Percentiles rank a stretch among this genome's conserved stretches.
phyloP scores from a whole-genome alignment of 2,113 vertebrate genomes.

The Mus musculus region DNA sequence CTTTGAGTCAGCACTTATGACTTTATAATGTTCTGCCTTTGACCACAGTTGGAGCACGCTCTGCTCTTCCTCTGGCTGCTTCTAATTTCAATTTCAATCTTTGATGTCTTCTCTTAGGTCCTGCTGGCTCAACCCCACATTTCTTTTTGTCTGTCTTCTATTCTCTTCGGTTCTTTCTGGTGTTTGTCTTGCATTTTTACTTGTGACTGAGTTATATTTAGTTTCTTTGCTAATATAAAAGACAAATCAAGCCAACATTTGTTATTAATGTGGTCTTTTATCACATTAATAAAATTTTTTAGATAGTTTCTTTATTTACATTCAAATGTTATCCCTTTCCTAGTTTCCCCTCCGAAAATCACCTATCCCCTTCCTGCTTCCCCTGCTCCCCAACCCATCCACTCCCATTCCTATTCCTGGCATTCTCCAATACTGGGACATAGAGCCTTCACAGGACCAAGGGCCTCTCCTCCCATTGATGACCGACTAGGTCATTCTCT shows the following conservation, averaged over 20 bases:
- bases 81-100: neutral
- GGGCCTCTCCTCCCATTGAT: too few species aligned
- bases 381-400: too few species aligned
- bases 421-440: too few species aligned
- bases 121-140: neutral
- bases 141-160: neutral
- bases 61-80: neutral
- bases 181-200: neutral
- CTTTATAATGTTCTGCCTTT: neutral
- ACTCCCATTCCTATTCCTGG: too few species aligned
- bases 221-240: neutral
- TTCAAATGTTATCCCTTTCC: too few species aligned
- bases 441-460: too few species aligned
- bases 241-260: neutral
- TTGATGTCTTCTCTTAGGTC: neutral
- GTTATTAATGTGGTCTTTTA: neutral
- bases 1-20: neutral
- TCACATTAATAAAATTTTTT: too few species aligned
- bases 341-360: too few species aligned
- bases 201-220: constrained; percentile 25
- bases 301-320: too few species aligned
- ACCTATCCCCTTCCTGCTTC: too few species aligned
- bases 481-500: too few species aligned
- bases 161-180: neutral
- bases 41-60: neutral